Percentiles rank a stretch among this genome's conserved stretches.
Conservation (phyloP, 1,140 invertebrate species). For the Forficula auricularia region DNA sequence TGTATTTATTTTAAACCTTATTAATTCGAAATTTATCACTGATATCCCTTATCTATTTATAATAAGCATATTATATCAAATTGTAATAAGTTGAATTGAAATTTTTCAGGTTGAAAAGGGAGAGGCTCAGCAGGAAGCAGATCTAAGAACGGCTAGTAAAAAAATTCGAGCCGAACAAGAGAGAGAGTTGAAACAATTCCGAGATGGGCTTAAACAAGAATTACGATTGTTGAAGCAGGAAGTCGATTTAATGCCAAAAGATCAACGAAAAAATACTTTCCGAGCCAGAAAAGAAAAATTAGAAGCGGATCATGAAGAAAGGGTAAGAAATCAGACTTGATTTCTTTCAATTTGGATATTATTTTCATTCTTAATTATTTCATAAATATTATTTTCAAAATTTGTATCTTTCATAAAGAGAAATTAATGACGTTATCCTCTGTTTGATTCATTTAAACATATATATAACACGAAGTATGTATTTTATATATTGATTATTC, state of each 20-base stretch:
- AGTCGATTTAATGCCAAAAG: slow-evolving; percentile 81
- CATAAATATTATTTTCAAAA: slow-evolving; percentile 7
- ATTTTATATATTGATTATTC: too few relatives aligned
- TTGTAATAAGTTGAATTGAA: too few relatives aligned
- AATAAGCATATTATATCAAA: too few relatives aligned
- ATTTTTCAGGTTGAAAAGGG: slow-evolving; percentile 82
- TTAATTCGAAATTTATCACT: too few relatives aligned
- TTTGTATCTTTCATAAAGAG: not conserved
- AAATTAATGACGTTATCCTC: too few relatives aligned
- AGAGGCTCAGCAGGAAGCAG: slow-evolving; percentile 78
- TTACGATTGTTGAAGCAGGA: slow-evolving; percentile 84
- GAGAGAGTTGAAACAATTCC: slow-evolving; percentile 77
- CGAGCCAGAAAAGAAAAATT: slow-evolving; percentile 65
- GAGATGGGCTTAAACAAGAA: slow-evolving; percentile 86
- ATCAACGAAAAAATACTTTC: slow-evolving; percentile 76
- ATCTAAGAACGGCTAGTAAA: slow-evolving; percentile 67
- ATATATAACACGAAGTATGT: not conserved
- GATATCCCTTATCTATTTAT: too few relatives aligned
- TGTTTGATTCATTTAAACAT: slow-evolving; percentile 1
- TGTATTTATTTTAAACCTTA: too few relatives aligned
- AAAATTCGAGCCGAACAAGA: slow-evolving; percentile 78
- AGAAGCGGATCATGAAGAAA: slow-evolving; percentile 72
- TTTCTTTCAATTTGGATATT: not conserved
- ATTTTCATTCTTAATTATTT: not conserved
- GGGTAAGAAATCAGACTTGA: slow-evolving; percentile 27